These are phyloP conservation scores for Aphaenogaster floridana DNA, from an alignment of 1,140 invertebrate species.

Conservation along the genomic window DNA sequence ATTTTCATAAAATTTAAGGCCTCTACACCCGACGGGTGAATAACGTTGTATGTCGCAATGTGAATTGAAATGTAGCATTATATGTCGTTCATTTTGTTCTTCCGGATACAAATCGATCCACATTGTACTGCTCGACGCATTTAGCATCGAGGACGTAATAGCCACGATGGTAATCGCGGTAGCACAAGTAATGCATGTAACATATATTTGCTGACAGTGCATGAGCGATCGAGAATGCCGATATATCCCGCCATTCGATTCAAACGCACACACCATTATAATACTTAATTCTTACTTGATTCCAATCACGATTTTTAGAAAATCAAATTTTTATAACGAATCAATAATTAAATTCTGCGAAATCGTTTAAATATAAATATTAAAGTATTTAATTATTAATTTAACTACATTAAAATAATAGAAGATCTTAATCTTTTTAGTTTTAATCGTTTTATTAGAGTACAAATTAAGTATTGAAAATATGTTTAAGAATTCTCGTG, in stretches of 20 bases:
- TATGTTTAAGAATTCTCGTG: neutral
- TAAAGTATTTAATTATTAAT: neutral
- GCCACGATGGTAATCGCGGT: constrained; percentile 45
- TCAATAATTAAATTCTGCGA: neutral
- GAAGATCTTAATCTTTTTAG: neutral
- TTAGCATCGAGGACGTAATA: constrained; percentile 25
- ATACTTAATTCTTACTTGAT: constrained; percentile 1
- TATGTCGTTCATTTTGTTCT: constrained; percentile 43
- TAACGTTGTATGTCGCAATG: neutral
- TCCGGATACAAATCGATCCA: constrained; percentile 44
- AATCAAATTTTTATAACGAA: neutral
- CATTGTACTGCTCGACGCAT: constrained; percentile 1
- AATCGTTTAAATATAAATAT: neutral
- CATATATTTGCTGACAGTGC: constrained; percentile 44
- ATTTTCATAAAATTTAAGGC: constrained; percentile 34
- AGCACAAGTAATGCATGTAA: constrained; percentile 35
- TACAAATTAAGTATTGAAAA: neutral
- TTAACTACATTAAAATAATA: constrained; percentile 13
- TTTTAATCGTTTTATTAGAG: neutral
- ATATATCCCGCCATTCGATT: constrained; percentile 11
- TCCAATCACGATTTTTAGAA: constrained; percentile 3
- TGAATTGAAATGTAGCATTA: neutral
- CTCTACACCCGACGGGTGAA: neutral
- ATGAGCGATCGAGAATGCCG: constrained; percentile 36
- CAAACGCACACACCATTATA: constrained; percentile 8